A percentile compares a stretch with the other conserved stretches of the same genome.
Conservation (phyloP, 2,888 invertebrate genomes). For the Drosophila putrida region DNA sequence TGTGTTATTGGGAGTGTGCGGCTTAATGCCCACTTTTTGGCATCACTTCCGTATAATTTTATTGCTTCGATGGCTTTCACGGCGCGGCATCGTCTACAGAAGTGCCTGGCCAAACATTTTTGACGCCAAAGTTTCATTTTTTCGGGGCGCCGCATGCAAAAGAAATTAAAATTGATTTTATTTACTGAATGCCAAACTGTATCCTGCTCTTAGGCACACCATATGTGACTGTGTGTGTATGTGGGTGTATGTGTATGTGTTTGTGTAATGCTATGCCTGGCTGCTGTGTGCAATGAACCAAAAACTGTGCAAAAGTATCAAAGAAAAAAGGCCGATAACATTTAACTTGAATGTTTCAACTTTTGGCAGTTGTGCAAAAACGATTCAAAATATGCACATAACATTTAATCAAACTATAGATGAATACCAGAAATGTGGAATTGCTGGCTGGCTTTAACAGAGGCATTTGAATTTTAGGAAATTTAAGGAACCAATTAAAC, state of each 20-base stretch:
- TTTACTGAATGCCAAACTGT: slow-evolving; percentile 24
- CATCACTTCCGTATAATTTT: slow-evolving; percentile 51
- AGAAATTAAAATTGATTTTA: slow-evolving; percentile 73
- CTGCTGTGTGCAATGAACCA: slow-evolving; percentile 43
- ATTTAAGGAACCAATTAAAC: neutral
- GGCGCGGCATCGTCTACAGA: slow-evolving; percentile 35
- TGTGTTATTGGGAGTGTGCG: neutral
- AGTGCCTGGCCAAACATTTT: slow-evolving; percentile 56
- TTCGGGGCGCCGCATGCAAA: slow-evolving; percentile 27
- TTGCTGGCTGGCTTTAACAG: neutral
- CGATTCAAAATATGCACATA: slow-evolving; percentile 21
- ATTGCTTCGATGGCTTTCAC: slow-evolving; percentile 43
- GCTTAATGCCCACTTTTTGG: slow-evolving; percentile 34
- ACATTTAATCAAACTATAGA: slow-evolving; percentile 18
- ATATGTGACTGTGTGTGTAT: slow-evolving; percentile 12
- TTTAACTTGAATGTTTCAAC: slow-evolving; percentile 18
- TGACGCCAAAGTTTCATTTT: slow-evolving; percentile 39
- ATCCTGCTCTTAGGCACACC: slow-evolving; percentile 8
- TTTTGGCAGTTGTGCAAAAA: slow-evolving; percentile 6
- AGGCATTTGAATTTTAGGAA: neutral
- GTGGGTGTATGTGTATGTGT: neutral
- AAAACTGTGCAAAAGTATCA: slow-evolving; percentile 21
- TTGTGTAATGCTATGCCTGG: neutral
- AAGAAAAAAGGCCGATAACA: slow-evolving; percentile 1
- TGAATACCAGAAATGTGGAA: slow-evolving; percentile 4